These are phyloP conservation scores for Myzus persicae DNA, from an alignment of 1,140 invertebrate genomes.

Conservation along the genomic window DNA sequence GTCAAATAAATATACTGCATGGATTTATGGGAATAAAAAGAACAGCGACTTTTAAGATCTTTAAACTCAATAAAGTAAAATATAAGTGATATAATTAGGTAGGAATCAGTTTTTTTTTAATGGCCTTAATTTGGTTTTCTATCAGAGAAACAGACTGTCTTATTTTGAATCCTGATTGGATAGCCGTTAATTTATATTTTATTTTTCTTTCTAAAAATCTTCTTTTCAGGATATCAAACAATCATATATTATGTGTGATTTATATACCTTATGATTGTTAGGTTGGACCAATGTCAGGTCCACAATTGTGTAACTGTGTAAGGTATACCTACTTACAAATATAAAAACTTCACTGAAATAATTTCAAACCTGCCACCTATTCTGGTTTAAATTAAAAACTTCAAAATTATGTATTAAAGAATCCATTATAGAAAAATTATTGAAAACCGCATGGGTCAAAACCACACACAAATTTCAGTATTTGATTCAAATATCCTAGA, in stretches of 20 bases:
- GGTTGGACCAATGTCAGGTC: neutral
- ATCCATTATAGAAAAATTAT: neutral
- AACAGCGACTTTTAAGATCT: neutral
- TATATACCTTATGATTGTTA: neutral
- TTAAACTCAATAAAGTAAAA: too few relatives aligned
- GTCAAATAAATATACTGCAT: neutral
- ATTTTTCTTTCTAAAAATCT: too few relatives aligned
- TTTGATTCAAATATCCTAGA: neutral
- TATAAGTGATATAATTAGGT: too few relatives aligned
- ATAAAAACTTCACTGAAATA: neutral
- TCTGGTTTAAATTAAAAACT: neutral
- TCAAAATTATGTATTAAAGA: neutral
- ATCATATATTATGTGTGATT: too few relatives aligned
- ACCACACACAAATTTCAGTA: neutral
- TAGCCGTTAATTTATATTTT: too few relatives aligned
- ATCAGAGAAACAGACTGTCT: too few relatives aligned
- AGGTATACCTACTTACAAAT: neutral
- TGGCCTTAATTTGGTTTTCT: too few relatives aligned
- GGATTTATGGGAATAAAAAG: neutral
- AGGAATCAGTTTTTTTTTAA: too few relatives aligned
- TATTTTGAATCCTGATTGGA: too few relatives aligned
- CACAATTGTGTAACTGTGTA: neutral
- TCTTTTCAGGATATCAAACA: too few relatives aligned
- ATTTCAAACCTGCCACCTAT: neutral
- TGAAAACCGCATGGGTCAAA: neutral